Evolutionary conservation across 2,888 invertebrate species (phyloP), one percentile per base, ranked within the genome.

Genomic region (Harmothoe impar): DNA sequence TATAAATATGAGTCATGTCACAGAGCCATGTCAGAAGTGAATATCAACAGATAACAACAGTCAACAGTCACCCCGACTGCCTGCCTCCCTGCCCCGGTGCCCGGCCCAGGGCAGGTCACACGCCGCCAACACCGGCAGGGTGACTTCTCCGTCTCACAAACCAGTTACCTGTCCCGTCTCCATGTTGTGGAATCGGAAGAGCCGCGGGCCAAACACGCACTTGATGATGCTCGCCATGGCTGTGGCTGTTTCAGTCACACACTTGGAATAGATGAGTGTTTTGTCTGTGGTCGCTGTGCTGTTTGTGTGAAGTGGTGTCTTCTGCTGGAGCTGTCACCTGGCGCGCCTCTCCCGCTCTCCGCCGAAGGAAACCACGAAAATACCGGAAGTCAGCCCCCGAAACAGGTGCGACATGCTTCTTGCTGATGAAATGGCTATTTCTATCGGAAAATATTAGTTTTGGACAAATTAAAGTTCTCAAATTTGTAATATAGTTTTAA

Each of bases 151-250:
- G 62, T 12, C 7, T 43, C 43, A 43, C 10, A 43, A 62, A 62
- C 62, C 20, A 62, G 15, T 43, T 89, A 89, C 89, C 89, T 89
- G 89, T 25, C 89, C 89, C 0, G 23, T 25, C 25, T 68, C 77
- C 29, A n/a, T 23, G 31, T 51, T 77, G 78, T 89, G 89, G 35
- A 89, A 54, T 17, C 89, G 35, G 89, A 77, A 77, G 12, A 89
- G 89, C 5, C 77, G 72, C 20, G 89, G 89, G 10, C 89, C 77
- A 52, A 68, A 51, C n/a, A 89, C 72, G 51, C 89, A 89, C 33
- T 72, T 68, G n/a, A 89, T 51, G 25, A 89, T 23, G 78, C 43
- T 89, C 29, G 77, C 52, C 89, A 89, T 89, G 68, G 17, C 52
- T 56, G 68, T 56, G 52, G 43, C 43, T 43, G 43, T 43, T 43